Evolutionary conservation across 2,888 invertebrate species (phyloP).

Genomic region (Orthosia incerta): DNA sequence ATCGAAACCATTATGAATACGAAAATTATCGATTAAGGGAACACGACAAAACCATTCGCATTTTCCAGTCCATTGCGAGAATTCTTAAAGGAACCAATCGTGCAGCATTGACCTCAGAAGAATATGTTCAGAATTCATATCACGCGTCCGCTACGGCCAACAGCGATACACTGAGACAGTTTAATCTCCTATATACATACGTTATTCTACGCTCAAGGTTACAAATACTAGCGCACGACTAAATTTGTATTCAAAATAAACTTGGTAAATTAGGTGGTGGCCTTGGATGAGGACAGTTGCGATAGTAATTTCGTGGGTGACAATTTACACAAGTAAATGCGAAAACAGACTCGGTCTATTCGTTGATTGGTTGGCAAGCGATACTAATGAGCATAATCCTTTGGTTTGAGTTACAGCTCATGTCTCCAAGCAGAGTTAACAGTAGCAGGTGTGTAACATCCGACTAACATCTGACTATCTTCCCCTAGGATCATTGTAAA

Average conservation of each 20-base stretch:
- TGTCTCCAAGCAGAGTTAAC: too few species aligned
- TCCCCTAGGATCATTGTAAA: neutral
- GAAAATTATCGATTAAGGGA: slow-evolving; percentile 3
- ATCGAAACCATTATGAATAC: neutral
- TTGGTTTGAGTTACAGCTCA: neutral
- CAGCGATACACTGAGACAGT: slow-evolving; percentile 70
- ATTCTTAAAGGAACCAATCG: slow-evolving; percentile 43
- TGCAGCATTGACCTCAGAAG: slow-evolving; percentile 61
- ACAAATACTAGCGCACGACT: slow-evolving; percentile 71
- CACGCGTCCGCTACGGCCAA: slow-evolving; percentile 65
- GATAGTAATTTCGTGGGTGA: slow-evolving; percentile 34
- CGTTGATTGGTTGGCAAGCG: neutral
- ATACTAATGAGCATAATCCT: neutral
- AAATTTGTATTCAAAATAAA: slow-evolving; percentile 70
- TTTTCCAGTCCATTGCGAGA: slow-evolving; percentile 42
- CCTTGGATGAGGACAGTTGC: slow-evolving; percentile 44
- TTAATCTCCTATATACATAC: slow-evolving; percentile 68
- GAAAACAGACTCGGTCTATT: neutral
- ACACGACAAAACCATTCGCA: slow-evolving; percentile 21
- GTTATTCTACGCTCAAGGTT: slow-evolving; percentile 70
- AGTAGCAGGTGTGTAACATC: too few species aligned
- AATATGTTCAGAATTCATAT: slow-evolving; percentile 65
- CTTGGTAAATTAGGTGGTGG: slow-evolving; percentile 49
- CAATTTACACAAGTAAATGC: neutral
- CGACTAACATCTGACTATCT: neutral